Conservation (phyloP, 1,140 invertebrate species). For the Heliothis subflexa region DNA sequence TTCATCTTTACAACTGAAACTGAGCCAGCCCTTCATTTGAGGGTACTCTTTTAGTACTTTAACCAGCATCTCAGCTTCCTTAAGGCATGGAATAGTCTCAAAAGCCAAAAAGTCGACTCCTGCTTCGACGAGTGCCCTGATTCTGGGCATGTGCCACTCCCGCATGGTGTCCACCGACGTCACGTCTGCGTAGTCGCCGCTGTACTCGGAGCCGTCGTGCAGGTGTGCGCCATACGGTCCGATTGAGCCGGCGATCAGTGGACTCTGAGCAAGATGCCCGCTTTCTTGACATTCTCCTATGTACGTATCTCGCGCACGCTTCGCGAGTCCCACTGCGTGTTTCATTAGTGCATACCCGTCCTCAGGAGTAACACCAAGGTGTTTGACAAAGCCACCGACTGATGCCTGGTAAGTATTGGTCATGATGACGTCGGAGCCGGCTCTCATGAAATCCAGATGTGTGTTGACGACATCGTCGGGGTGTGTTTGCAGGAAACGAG, state of each 20-base stretch:
- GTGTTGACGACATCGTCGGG: slow-evolving; percentile 90
- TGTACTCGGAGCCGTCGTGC: slow-evolving; percentile 96
- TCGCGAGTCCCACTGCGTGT: slow-evolving; percentile 90
- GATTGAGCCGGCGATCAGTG: slow-evolving; percentile 92
- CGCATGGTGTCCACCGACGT: slow-evolving; percentile 88
- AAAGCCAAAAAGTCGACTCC: slow-evolving; percentile 94
- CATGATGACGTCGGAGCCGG: slow-evolving; percentile 93
- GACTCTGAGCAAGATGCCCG: slow-evolving; percentile 59
- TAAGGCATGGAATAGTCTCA: slow-evolving; percentile 94
- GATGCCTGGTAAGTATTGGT: slow-evolving; percentile 97
- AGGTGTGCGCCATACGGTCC: slow-evolving; percentile 96
- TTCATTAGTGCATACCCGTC: slow-evolving; percentile 90
- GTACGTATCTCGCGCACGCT: slow-evolving; percentile 87
- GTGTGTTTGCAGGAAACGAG: slow-evolving; percentile 90
- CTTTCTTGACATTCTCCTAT: slow-evolving; percentile 80
- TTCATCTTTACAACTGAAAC: slow-evolving; percentile 91
- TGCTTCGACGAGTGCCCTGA: slow-evolving; percentile 90
- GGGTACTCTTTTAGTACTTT: slow-evolving; percentile 91
- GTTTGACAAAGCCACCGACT: slow-evolving; percentile 90
- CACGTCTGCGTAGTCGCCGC: slow-evolving; percentile 91
- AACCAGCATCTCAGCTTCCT: slow-evolving; percentile 93
- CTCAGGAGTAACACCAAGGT: slow-evolving; percentile 88
- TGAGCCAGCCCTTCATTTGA: slow-evolving; percentile 91
- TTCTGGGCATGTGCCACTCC: slow-evolving; percentile 92
- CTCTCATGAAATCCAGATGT: slow-evolving; percentile 92